Conservation (phyloP, 1,140 invertebrate species). For the Panagrolaimus sp. region DNA sequence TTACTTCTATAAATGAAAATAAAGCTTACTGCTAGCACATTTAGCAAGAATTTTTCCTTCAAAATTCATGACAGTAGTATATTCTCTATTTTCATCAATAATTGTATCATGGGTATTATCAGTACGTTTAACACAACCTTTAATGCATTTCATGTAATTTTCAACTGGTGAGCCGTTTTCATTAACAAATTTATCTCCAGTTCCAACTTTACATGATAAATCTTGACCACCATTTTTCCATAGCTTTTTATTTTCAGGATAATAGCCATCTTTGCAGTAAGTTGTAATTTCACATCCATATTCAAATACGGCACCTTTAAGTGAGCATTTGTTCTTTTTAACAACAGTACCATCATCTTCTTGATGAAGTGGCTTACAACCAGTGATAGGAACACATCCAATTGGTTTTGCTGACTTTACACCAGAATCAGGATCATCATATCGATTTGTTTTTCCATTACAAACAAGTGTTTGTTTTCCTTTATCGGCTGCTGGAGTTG, state of each 20-base stretch:
- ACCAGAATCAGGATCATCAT: conserved; percentile 2
- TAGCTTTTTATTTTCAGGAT: not conserved
- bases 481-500: not conserved
- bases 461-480: not conserved
- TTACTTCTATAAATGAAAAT: not conserved
- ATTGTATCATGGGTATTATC: not conserved
- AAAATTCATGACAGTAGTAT: conserved; percentile 4
- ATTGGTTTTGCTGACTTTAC: not conserved
- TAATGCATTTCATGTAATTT: not conserved
- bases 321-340: not conserved
- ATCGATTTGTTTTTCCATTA: not conserved
- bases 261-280: not conserved
- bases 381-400: not conserved
- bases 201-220: not conserved
- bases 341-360: not conserved
- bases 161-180: not conserved
- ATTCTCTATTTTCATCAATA: conserved; percentile 9
- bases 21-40: conserved; percentile 6
- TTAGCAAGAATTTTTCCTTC: not conserved
- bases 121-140: not conserved
- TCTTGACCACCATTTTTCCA: not conserved
- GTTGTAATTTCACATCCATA: not conserved
- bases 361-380: not conserved
- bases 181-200: not conserved
- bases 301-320: not conserved